Evolutionary conservation across 1,140 invertebrate genomes (phyloP), one percentile per base, ranked within the genome.

Genomic region (Phenacoccus solenopsis): DNA sequence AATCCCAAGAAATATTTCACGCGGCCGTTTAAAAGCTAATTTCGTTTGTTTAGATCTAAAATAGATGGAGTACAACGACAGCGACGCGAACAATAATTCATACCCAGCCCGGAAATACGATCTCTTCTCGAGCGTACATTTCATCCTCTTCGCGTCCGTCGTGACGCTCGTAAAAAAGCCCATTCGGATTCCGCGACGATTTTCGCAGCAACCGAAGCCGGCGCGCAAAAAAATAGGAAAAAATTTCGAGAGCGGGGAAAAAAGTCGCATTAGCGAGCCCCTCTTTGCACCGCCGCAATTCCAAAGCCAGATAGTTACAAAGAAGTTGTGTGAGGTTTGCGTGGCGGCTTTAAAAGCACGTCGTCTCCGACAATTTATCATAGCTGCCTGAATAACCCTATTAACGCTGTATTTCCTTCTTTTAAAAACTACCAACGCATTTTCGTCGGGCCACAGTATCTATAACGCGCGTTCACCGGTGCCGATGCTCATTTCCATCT

Each of bases 1-100:
- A 49, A 13, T n/a, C 3, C 38, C 12, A 49, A 16, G 38, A 49
- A n/a, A 49, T 49, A 49, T 49, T 49, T 49, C 38, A 49, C 38
- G 38, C 38, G 38, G 38, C 38, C 38, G 38, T 49, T 49, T 49
- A 49, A 49, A 49, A 49, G 38, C 38, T 49, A 49, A 49, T 49
- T 49, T 49, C 38, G 38, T 49, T 49, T 49, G 38, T 49, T 49
- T 49, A n/a, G 38, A 49, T 49, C 20, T 49, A 49, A 49, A 49
- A 49, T n/a, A n/a, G 16, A 49, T 49, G 38, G 38, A 49, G 38
- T 49, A 49, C n/a, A n/a, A n/a, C n/a, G n/a, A n/a, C n/a, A n/a
- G n/a, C n/a, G n/a, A n/a, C 38, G 38, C 38, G 3, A n/a, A n/a
- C 20, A 49, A 49, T 49, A 49, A 49, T 49, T 49, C 38, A 49